Conservation (phyloP, 1,140 invertebrate species). For the Lordiphosa stackelbergi region DNA sequence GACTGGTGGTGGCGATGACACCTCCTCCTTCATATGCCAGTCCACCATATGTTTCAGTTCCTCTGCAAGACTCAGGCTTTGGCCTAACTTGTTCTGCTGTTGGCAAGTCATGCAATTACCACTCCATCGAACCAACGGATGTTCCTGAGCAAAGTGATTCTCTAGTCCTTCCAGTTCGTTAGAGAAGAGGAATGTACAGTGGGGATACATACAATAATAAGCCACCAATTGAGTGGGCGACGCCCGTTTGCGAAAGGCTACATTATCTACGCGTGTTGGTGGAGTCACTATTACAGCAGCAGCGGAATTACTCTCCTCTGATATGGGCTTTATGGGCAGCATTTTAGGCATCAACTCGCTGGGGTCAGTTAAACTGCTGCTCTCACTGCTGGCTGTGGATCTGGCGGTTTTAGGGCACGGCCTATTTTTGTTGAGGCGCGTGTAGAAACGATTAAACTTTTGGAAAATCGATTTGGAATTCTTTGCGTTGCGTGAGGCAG, state of each 20-base stretch:
- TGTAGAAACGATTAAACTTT: constrained; percentile 26
- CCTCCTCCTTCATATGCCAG: constrained; percentile 14
- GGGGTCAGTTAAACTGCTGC: constrained; percentile 14
- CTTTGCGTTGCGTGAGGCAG: background rate
- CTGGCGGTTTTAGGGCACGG: background rate
- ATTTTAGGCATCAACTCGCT: constrained; percentile 22
- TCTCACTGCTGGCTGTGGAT: constrained; percentile 7
- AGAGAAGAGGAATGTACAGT: constrained; percentile 52
- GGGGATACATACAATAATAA: constrained; percentile 40
- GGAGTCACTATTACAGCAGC: background rate
- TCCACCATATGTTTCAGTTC: constrained; percentile 41
- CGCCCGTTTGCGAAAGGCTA: constrained; percentile 26
- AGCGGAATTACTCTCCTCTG: background rate
- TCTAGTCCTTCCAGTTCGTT: constrained; percentile 51
- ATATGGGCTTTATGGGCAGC: constrained; percentile 15
- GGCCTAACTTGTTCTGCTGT: background rate
- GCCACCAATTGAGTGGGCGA: background rate
- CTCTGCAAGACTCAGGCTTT: constrained; percentile 1
- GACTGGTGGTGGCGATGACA: too few species aligned
- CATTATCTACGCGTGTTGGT: constrained; percentile 36
- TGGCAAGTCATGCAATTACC: constrained; percentile 46
- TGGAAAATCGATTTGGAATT: constrained; percentile 20
- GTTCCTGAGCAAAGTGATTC: constrained; percentile 47
- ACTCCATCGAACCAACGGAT: constrained; percentile 42
- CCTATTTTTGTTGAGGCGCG: constrained; percentile 18